Base-by-base conservation (phyloP, 2,797 vertebrate genomes). In the Ceryle rudis region DNA sequence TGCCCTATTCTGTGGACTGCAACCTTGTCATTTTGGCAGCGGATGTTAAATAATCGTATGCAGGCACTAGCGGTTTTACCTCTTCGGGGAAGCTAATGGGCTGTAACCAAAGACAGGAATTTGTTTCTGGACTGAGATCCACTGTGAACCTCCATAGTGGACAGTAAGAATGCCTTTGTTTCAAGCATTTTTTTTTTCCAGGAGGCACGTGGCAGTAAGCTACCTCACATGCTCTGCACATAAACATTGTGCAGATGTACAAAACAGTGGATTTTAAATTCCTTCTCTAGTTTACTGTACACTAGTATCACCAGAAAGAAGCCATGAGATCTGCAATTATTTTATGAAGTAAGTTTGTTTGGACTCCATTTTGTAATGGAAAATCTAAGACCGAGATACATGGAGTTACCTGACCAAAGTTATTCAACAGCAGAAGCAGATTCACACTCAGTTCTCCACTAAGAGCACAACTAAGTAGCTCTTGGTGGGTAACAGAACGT, bases 401-500 rank as follows among this genome's bases (percentile, higher is more conserved):
- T 0, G 0, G 10, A 52, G 41, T 71, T 78, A 31, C 28, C 71
- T 83, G 54, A 20, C 31, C 2, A 3, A 41, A 72, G 33, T 61
- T 58, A 31, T 6, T 82, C 46, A 29, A 4, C 35, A 73, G 26
- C 35, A 77, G 71, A 82, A 91, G 67, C 29, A 60, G 7, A 10
- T 35, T 88, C 41, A 35, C 17, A 4, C 13, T 69, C 19, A 8
- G 46, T 29, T 69, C 61, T 65, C 21, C 14, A 26, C 41, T 19
- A 22, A 29, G 25, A 62, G 31, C 47, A 61, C 52, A 25, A 0
- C 9, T 26, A 37, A 54, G 33, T 29, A 51, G 6, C 51, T 80
- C 29, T 31, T 25, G 12, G 25, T 41, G 28, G 42, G 5, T 46
- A 62, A 62, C 12, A 46, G 20, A 51, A 57, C 8, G 9, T 58